Base-by-base conservation (phyloP, 1,140 invertebrate species). In the Anagrus nilaparvatae region DNA sequence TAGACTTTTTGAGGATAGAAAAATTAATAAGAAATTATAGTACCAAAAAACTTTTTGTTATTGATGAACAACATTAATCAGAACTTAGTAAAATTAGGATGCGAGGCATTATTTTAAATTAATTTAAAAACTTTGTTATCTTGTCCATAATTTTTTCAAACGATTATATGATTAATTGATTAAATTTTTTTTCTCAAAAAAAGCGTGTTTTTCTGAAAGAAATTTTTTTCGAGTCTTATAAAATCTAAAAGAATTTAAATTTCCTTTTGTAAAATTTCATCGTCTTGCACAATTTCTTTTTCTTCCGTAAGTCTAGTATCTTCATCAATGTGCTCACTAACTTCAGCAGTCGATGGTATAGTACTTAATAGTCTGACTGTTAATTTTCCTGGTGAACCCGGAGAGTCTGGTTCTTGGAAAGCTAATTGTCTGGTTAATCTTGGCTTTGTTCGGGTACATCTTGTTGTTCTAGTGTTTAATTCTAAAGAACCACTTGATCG, bases 341-440 rank as follows among this genome's bases (percentile, higher is more conserved):
- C 81, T 63, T 87, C 84, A 5, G 83, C 80, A 2, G 84, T 83
- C 3, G 85, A 87, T 4, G 84, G 84, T 60, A 87, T 87, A 7
- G 84, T 87, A 33, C 80, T 77, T 31, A 84, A 63, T 49, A 83
- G 78, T 17, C 81, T 65, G 40, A 84, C 79, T 46, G 76, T 73
- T 38, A 77, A 60, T 65, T 72, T 63, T 27, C 69, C 63, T 1
- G 81, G 79, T 13, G 79, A 79, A 16, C 63, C 67, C 3, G 77
- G 78, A 1, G 79, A 75, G 54, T 83, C 81, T 2, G 65, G 63
- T 45, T 82, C 80, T 44, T 77, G 75, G 29, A 85, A 72, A 2
- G 84, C 84, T 41, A 79, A 74, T 59, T 87, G 84, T 5, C 85
- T 71, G 1, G 81, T 84, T 9, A 87, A 62, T 13, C 83, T 71